A percentile compares a stretch with the other conserved stretches of the same genome.
These are phyloP conservation scores for Lasiurus borealis DNA, from an alignment of 2,113 vertebrate species.

Conservation along the genomic window DNA sequence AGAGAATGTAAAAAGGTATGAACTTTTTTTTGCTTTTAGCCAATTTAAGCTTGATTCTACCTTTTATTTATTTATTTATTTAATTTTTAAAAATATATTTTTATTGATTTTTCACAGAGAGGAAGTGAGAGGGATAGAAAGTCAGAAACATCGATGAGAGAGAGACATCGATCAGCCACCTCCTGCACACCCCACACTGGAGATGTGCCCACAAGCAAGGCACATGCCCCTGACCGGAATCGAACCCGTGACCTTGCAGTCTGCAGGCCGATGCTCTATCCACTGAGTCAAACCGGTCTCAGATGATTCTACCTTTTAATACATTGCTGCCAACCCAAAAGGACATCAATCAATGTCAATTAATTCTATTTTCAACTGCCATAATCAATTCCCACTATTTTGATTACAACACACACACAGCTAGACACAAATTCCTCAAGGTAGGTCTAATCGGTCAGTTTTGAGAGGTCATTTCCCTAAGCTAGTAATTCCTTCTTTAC, in stretches of 20 bases:
- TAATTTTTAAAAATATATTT: too few relatives aligned
- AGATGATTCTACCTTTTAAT: constrained; percentile 8
- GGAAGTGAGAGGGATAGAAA: too few relatives aligned
- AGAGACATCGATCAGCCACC: too few relatives aligned
- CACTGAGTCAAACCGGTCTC: too few relatives aligned
- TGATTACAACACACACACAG: neutral
- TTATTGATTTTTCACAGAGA: too few relatives aligned
- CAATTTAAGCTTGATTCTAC: neutral
- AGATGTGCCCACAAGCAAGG: too few relatives aligned
- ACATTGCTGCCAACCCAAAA: neutral
- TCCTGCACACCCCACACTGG: too few relatives aligned
- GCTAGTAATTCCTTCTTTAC: neutral
- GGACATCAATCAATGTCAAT: neutral
- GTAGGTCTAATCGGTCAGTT: neutral
- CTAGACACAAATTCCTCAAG: too few relatives aligned
- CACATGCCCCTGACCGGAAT: too few relatives aligned
- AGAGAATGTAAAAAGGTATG: neutral
- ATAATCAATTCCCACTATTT: neutral
- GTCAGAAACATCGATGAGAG: too few relatives aligned
- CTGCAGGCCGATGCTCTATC: too few relatives aligned
- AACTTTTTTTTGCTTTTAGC: constrained; percentile 5
- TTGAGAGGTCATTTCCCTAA: neutral
- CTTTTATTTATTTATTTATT: neutral
- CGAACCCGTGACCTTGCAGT: too few relatives aligned
- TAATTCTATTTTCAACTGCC: neutral